Percentiles rank a stretch among this genome's conserved stretches.
Evolutionary conservation across 2,113 vertebrate species (phyloP).

Genomic region (Mohoua ochrocephala): DNA sequence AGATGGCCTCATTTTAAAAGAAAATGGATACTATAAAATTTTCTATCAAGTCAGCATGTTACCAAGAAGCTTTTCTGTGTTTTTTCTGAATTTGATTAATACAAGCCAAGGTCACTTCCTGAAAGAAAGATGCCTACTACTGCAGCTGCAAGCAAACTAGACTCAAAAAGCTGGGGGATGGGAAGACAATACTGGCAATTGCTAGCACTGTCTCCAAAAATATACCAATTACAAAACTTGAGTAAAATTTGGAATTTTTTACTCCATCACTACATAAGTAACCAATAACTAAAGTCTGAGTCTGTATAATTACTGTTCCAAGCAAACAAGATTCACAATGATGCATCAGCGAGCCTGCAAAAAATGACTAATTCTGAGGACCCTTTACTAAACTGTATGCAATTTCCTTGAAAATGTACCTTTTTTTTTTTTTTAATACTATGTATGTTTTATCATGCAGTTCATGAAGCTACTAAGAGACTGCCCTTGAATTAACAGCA

Average conservation of each 20-base stretch:
- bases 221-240: not conserved
- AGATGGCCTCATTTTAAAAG: constrained; percentile 67
- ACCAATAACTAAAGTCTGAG: not conserved
- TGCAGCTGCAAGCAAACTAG: constrained; percentile 73
- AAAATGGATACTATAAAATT: constrained; percentile 75
- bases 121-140: constrained; percentile 75
- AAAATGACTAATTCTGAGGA: not conserved
- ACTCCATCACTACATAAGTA: not conserved
- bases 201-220: constrained; percentile 38
- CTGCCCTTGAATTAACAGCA: constrained; percentile 15
- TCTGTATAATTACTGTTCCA: not conserved
- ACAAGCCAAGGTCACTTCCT: constrained; percentile 80
- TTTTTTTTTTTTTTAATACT: not conserved
- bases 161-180: constrained; percentile 48
- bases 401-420: not conserved
- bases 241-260: not conserved
- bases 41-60: constrained; percentile 77
- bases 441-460: not conserved
- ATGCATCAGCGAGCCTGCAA: not conserved
- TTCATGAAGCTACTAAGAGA: not conserved
- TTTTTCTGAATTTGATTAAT: constrained; percentile 81
- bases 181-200: constrained; percentile 17
- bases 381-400: not conserved
- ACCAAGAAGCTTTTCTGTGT: constrained; percentile 74
- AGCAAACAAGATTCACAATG: not conserved